Evolutionary conservation across 2,888 invertebrate genomes (phyloP).

Genomic region (Nephrotoma guestfalica): DNA sequence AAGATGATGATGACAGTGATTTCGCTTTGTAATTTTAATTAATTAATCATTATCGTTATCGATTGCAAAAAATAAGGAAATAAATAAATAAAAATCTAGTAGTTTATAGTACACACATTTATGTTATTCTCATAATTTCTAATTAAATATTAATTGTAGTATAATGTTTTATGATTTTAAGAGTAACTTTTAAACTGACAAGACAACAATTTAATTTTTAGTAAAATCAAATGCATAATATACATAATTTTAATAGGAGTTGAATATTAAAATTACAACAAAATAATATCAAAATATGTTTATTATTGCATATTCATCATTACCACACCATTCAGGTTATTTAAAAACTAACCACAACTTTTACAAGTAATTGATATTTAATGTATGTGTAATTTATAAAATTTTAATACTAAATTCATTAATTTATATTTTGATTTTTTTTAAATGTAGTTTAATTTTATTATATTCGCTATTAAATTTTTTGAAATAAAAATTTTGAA

Average conservation of each 20-base stretch:
- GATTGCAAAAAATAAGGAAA: neutral
- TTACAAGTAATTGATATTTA: neutral
- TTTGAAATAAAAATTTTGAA: neutral
- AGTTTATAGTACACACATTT: neutral
- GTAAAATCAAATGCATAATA: neutral
- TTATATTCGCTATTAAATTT: neutral
- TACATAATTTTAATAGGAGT: neutral
- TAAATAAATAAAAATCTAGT: neutral
- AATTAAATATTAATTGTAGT: neutral
- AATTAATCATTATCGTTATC: neutral
- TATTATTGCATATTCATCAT: neutral
- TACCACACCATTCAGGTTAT: no score
- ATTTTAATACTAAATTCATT: neutral
- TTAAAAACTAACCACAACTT: no score
- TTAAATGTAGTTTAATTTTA: neutral
- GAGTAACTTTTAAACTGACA: neutral
- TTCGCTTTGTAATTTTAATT: conserved; percentile 9
- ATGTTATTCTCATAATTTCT: neutral
- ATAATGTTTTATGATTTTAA: neutral
- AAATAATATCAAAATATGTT: neutral
- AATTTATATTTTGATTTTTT: neutral
- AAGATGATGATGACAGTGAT: conserved; percentile 19
- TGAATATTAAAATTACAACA: neutral
- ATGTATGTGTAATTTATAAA: neutral
- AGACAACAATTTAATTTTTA: neutral